Evolutionary conservation across 2,113 vertebrate genomes (phyloP).

Genomic region (Laticauda laticaudata): DNA sequence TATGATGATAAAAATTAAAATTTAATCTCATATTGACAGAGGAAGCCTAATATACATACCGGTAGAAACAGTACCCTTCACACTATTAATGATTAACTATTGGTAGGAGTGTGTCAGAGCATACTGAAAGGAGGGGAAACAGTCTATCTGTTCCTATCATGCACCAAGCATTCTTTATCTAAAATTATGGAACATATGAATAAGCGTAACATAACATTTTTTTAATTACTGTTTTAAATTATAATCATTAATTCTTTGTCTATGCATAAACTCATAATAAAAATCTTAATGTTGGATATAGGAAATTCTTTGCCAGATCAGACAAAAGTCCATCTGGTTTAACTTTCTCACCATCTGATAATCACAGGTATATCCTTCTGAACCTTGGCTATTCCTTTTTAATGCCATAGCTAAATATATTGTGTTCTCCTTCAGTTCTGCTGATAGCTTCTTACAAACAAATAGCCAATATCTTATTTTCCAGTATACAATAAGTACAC

Average conservation of each 20-base stretch:
- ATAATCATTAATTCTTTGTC: neutral
- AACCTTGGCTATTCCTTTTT: neutral
- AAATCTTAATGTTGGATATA: neutral
- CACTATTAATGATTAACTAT: neutral
- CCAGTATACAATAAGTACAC: neutral
- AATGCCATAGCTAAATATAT: neutral
- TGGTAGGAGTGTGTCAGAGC: neutral
- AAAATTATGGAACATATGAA: neutral
- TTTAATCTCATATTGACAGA: neutral
- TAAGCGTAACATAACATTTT: neutral
- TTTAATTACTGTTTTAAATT: neutral
- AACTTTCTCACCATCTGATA: neutral
- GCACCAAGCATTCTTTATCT: neutral
- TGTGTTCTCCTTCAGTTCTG: neutral
- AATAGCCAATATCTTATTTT: neutral
- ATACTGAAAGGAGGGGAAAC: neutral
- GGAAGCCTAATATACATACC: neutral
- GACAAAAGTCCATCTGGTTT: neutral
- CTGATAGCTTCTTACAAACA: neutral
- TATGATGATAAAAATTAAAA: neutral
- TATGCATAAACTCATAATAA: neutral
- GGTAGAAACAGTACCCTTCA: neutral
- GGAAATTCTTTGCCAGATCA: neutral
- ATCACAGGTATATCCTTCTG: neutral
- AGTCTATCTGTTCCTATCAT: neutral